Percentiles rank a stretch among this genome's conserved stretches.
phyloP scores from a whole-genome alignment of 1,140 invertebrate species.

The Ericerus pela region DNA sequence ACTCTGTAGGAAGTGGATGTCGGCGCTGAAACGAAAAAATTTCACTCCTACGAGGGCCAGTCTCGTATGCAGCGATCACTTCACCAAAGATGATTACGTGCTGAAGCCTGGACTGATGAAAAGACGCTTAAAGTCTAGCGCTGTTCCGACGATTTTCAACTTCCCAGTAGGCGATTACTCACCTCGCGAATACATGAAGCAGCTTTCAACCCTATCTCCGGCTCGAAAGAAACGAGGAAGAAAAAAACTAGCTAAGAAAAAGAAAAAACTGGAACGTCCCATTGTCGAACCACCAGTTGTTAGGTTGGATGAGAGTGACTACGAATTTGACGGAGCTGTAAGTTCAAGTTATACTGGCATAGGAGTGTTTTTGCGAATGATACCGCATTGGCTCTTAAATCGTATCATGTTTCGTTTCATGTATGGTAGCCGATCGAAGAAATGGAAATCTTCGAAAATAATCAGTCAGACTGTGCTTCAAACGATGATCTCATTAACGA shows the following conservation, averaged over 20 bases:
- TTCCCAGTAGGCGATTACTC: neutral
- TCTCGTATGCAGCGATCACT: slow-evolving; percentile 6
- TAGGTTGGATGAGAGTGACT: neutral
- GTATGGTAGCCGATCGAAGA: too few relatives aligned
- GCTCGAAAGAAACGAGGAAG: neutral
- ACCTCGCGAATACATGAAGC: neutral
- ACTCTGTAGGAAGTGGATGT: slow-evolving; percentile 5
- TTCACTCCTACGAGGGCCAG: neutral
- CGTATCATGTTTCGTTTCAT: too few relatives aligned
- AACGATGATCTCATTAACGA: neutral
- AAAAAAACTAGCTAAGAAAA: neutral
- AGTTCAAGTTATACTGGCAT: neutral
- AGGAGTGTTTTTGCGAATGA: neutral
- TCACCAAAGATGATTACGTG: slow-evolving; percentile 5
- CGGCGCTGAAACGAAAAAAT: neutral
- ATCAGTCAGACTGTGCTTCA: neutral
- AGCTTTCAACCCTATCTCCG: neutral
- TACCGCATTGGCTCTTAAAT: neutral
- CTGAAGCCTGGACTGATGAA: neutral
- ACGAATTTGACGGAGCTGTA: neutral
- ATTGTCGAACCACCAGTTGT: neutral
- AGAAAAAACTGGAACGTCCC: neutral
- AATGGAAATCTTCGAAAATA: neutral
- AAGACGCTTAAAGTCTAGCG: neutral
- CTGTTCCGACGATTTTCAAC: slow-evolving; percentile 7